Base-by-base conservation (phyloP, 2,113 vertebrate genomes). In the Chloroceryle aenea region DNA sequence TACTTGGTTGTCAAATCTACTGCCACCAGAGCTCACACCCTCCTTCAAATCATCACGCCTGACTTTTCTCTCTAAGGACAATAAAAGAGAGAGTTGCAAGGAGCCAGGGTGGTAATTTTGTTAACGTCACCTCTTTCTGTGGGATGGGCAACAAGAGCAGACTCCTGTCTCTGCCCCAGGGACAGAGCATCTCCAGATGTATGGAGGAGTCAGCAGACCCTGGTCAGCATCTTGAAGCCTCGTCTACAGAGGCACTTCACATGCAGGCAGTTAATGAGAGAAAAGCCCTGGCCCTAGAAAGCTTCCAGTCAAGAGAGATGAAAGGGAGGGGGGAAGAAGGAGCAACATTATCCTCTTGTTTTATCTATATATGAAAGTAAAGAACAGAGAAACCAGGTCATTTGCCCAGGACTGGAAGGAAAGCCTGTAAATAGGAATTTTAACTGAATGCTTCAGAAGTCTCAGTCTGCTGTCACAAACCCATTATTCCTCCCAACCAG, bases 271-370 rank as follows among this genome's bases (percentile, higher is more conserved):
- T 80, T 89, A 95, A 47, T 64, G 89, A 83, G 66, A 96, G 79
- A 89, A 47, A 95, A 94, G 85, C 68, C 34, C 25, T 48, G 27
- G 45, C 55, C 66, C 58, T 66, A 82, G 71, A 94, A 50, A 94
- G 78, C 74, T 93, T 87, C 68, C 74, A 91, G 58, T 85, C 85
- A 94, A 87, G 95, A 85, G 18, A 91, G 84, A 94, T 89, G 52
- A 95, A 97, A 93, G 40, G 25, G 85, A 8, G 7, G 30, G 20
- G 29, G 78, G 50, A 74, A 64, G 63, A 72, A 52, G 32, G 67
- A 91, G 64, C 27, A 71, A 43, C 58, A 91, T 32, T 68, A 89
- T 91, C 45, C 56, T 61, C 32, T 58, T 66, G 64, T 63, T 47
- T 29, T 52, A 36, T 34, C 52, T 68, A 32, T 58, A 34, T 56